Percentiles rank a stretch among this genome's conserved stretches.
Evolutionary conservation across 2,113 vertebrate genomes (phyloP).

Genomic region (Campylomormyrus tamandua): DNA sequence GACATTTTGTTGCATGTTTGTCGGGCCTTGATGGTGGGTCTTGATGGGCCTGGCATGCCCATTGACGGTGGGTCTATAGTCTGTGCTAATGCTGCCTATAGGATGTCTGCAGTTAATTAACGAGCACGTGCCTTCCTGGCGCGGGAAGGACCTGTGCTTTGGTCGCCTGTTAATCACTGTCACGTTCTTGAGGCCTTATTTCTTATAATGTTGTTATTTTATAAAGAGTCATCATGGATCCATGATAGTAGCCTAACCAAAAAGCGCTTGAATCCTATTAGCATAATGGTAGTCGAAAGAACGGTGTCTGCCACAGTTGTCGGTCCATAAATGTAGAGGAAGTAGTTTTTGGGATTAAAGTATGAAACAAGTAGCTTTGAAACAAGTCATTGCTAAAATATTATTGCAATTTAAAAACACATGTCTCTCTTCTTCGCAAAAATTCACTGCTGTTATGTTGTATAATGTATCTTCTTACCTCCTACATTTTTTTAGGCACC

Average conservation of each 20-base stretch:
- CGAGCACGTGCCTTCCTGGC: background rate
- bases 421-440: background rate
- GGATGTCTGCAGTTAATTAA: slow-evolving; percentile 11
- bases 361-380: background rate
- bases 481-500: background rate
- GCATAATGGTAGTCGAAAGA: background rate
- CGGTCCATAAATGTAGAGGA: background rate
- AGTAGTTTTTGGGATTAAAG: background rate
- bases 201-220: background rate
- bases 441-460: background rate
- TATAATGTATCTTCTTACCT: background rate
- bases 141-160: background rate
- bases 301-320: background rate
- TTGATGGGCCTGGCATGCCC: background rate
- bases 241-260: background rate
- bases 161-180: background rate
- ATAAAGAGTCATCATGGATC: background rate
- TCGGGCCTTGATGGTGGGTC: background rate
- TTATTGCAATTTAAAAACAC: background rate
- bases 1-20: background rate
- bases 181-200: background rate
- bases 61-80: slow-evolving; percentile 3
- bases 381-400: background rate
- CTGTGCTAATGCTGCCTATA: background rate
- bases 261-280: background rate